A percentile compares a stretch with the other conserved stretches of the same genome.
Evolutionary conservation across 2,113 vertebrate species (phyloP).

Genomic region (Myotis yumanensis): DNA sequence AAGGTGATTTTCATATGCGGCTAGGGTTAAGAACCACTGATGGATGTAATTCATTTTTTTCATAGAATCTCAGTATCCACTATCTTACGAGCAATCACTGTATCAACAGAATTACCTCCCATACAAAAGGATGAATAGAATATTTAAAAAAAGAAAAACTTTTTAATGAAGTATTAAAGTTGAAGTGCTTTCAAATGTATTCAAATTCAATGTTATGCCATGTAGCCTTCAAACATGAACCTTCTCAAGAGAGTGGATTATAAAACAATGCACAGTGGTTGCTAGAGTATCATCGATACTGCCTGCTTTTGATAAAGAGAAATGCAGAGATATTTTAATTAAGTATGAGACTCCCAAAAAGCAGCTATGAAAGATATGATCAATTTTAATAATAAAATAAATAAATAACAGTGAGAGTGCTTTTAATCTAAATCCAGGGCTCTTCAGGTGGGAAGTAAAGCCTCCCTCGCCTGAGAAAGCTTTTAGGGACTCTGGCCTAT

Average conservation of each 20-base stretch:
- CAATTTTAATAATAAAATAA: not conserved
- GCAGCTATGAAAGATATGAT: not conserved
- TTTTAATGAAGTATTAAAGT: not conserved
- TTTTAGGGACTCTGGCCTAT: not conserved
- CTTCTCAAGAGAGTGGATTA: not conserved
- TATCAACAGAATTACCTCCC: not conserved
- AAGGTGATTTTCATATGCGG: not conserved
- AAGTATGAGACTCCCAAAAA: not conserved
- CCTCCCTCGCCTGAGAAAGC: not conserved
- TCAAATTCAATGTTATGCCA: constrained; percentile 18
- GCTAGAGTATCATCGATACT: not conserved
- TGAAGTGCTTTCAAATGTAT: not conserved
- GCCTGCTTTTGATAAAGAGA: not conserved
- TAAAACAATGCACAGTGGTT: not conserved
- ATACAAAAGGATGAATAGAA: not conserved
- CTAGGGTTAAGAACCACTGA: not conserved
- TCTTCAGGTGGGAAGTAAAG: not conserved
- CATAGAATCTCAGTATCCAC: not conserved
- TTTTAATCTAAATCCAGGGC: not conserved
- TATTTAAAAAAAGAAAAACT: not conserved
- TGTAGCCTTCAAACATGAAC: not conserved
- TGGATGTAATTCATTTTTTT: not conserved
- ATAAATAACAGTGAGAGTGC: not conserved
- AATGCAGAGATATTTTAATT: not conserved
- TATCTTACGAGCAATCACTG: fast-evolving